These are phyloP conservation scores for Phrynosoma platyrhinos DNA, from an alignment of 2,113 vertebrate genomes.

Conservation along the genomic window DNA sequence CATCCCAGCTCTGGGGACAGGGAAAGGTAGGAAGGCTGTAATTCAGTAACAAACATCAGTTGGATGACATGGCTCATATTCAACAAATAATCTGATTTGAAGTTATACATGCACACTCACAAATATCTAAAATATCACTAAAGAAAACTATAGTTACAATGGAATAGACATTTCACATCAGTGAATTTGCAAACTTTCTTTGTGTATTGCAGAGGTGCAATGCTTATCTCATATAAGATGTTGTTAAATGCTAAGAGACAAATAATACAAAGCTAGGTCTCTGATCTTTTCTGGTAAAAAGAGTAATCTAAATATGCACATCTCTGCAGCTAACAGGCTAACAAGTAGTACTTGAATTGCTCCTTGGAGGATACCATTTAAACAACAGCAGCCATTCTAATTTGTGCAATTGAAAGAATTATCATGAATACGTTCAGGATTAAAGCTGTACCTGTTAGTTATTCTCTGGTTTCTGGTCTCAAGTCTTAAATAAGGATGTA, in stretches of 20 bases:
- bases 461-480: neutral
- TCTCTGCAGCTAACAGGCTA: neutral
- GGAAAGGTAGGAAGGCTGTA: slow-evolving; percentile 54
- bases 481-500: neutral
- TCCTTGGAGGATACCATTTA: neutral
- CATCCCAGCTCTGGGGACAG: slow-evolving; percentile 46
- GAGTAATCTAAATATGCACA: neutral
- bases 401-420: neutral
- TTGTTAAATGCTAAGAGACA: neutral
- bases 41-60: slow-evolving; percentile 61
- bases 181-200: neutral
- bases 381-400: neutral
- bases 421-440: neutral
- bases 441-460: neutral
- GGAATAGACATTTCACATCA: slow-evolving; percentile 9
- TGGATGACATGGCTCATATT: slow-evolving; percentile 49
- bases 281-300: slow-evolving; percentile 7
- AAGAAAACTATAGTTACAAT: slow-evolving; percentile 32
- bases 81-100: slow-evolving; percentile 24
- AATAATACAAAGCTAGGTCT: neutral
- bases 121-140: neutral
- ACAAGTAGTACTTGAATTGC: neutral
- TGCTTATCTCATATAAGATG: neutral
- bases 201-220: neutral
- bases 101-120: slow-evolving; percentile 1